Conservation (phyloP, 1,140 invertebrate species). For the Zaprionus africanus region DNA sequence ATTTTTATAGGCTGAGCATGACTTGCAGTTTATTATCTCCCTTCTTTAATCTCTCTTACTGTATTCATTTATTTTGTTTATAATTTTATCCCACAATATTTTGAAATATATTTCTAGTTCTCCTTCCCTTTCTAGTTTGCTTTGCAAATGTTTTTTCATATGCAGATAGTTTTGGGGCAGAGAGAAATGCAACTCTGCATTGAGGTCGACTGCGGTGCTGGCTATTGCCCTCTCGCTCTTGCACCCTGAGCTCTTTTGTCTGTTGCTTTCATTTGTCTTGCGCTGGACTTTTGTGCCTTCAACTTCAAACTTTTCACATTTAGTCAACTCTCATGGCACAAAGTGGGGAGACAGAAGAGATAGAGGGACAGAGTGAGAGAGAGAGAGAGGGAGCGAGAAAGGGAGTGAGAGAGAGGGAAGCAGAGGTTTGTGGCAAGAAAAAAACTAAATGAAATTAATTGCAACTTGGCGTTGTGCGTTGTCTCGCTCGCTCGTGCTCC, state of each 20-base stretch:
- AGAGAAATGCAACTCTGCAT: slow-evolving; percentile 16
- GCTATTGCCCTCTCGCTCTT: slow-evolving; percentile 31
- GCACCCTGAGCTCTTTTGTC: slow-evolving; percentile 28
- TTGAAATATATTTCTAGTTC: not conserved
- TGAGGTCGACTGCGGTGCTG: slow-evolving; percentile 18
- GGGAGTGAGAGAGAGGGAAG: slow-evolving; percentile 28
- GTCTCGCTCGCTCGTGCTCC: slow-evolving; percentile 36
- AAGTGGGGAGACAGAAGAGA: slow-evolving; percentile 1
- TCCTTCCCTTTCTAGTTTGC: not conserved
- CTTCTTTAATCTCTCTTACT: not conserved
- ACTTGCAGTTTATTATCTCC: not conserved
- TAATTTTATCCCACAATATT: not conserved
- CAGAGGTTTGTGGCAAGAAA: slow-evolving; percentile 66
- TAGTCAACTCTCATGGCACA: slow-evolving; percentile 58
- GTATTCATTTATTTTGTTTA: slow-evolving; percentile 4
- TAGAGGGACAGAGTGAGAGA: not conserved
- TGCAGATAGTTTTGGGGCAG: slow-evolving; percentile 1
- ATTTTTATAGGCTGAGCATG: slow-evolving; percentile 7
- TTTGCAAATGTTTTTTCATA: slow-evolving; percentile 4
- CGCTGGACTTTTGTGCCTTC: slow-evolving; percentile 71
- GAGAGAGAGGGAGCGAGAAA: not conserved
- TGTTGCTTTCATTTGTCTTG: slow-evolving; percentile 69
- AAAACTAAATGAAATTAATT: slow-evolving; percentile 82
- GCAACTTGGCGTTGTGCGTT: slow-evolving; percentile 63
- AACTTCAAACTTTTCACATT: slow-evolving; percentile 81